Percentiles rank a stretch among this genome's conserved stretches.
These are phyloP conservation scores for Torymus tubicola DNA, from an alignment of 2,888 invertebrate genomes.

Conservation along the genomic window DNA sequence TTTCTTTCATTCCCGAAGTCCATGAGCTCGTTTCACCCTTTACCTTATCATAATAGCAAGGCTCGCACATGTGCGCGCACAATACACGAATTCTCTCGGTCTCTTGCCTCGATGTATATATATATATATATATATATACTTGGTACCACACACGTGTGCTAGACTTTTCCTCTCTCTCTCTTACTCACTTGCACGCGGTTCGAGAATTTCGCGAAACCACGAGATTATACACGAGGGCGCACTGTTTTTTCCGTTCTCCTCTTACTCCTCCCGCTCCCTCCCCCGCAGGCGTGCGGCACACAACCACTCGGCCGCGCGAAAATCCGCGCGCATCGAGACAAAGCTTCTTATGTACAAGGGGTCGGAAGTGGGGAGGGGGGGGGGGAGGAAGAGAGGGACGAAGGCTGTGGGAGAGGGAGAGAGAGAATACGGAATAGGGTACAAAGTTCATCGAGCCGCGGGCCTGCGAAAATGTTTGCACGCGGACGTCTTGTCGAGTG, in stretches of 20 bases:
- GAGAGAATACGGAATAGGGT: background rate
- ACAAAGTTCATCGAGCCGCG: conserved; percentile 38
- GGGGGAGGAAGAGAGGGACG: too few relatives aligned
- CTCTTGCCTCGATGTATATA: too few relatives aligned
- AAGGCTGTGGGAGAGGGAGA: too few relatives aligned
- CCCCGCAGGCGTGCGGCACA: background rate
- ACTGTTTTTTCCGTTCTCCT: background rate
- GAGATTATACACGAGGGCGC: background rate
- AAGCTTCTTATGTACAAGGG: conserved; percentile 10
- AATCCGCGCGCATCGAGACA: conserved; percentile 14
- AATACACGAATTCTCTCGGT: too few relatives aligned
- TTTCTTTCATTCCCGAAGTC: conserved; percentile 5
- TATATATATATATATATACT: too few relatives aligned
- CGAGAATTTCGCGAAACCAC: too few relatives aligned
- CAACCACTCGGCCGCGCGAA: background rate
- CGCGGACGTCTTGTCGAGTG: conserved; percentile 17
- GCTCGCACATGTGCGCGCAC: background rate
- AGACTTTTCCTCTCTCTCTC: too few relatives aligned
- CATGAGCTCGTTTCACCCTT: conserved; percentile 25
- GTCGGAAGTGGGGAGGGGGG: too few relatives aligned
- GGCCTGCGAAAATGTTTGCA: conserved; percentile 37
- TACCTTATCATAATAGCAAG: conserved; percentile 27
- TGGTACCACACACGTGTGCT: too few relatives aligned
- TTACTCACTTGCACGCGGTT: too few relatives aligned
- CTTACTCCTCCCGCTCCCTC: background rate